These are phyloP conservation scores for Graphium colonna DNA, from an alignment of 2,888 invertebrate species.

Conservation along the genomic window DNA sequence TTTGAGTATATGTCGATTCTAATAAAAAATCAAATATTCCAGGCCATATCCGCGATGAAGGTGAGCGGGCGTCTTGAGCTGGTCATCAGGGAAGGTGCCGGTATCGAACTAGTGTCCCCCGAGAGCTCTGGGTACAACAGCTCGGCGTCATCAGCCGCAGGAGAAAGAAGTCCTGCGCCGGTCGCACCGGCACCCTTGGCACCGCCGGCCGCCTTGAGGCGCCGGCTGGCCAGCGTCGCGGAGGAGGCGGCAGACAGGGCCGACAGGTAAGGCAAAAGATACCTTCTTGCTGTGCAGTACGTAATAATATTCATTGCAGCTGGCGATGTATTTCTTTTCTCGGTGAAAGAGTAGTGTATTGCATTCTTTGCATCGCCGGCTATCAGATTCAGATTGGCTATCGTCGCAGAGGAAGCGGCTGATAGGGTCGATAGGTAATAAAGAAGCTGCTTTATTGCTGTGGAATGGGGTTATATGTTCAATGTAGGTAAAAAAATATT, in stretches of 20 bases:
- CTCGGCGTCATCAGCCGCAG: conserved; percentile 89
- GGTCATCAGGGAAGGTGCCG: conserved; percentile 87
- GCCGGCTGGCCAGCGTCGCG: conserved; percentile 86
- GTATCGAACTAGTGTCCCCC: conserved; percentile 88
- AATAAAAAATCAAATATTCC: conserved; percentile 20
- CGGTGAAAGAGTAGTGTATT: too few species aligned
- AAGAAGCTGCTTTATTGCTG: too few species aligned
- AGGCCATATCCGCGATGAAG: conserved; percentile 91
- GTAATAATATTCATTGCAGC: background rate
- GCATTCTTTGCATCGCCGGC: conserved; percentile 78
- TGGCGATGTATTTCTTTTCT: too few species aligned
- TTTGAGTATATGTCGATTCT: background rate
- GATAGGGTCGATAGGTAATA: conserved; percentile 79
- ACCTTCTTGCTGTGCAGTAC: background rate
- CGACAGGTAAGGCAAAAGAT: conserved; percentile 65
- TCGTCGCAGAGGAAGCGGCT: conserved; percentile 86
- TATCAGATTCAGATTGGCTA: conserved; percentile 83
- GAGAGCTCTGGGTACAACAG: conserved; percentile 92
- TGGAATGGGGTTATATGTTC: too few species aligned
- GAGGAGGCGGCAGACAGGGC: conserved; percentile 84
- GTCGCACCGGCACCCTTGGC: conserved; percentile 50
- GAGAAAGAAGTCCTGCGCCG: conserved; percentile 84
- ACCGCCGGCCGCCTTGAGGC: conserved; percentile 82
- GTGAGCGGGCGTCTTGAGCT: conserved; percentile 87
- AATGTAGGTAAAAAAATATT: too few species aligned